These are phyloP conservation scores for Poecilia gillii DNA, from an alignment of 2,797 vertebrate genomes.

Conservation along the genomic window DNA sequence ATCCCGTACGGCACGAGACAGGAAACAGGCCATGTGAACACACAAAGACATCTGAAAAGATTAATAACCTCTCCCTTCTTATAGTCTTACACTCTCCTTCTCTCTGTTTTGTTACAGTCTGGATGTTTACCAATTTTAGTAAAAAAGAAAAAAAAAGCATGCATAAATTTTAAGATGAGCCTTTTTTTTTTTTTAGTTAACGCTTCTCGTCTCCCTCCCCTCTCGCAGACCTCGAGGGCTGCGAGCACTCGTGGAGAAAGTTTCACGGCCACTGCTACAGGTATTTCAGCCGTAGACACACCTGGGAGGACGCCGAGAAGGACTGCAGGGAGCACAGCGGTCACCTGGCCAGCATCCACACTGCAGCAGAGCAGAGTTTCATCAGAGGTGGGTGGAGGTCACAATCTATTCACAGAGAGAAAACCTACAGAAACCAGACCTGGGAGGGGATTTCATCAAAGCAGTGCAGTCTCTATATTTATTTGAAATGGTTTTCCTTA, in stretches of 20 bases:
- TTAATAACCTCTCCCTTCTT: constrained; percentile 9
- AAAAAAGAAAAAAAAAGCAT: neutral
- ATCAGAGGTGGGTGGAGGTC: constrained; percentile 84
- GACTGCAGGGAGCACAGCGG: constrained; percentile 92
- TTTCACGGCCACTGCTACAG: constrained; percentile 97
- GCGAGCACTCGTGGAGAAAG: constrained; percentile 95
- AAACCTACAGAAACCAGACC: neutral
- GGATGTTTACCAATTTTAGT: constrained; percentile 23
- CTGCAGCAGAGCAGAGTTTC: constrained; percentile 89
- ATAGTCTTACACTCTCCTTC: neutral
- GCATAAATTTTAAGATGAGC: constrained; percentile 29
- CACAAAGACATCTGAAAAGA: constrained; percentile 17
- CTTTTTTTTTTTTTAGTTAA: constrained; percentile 16
- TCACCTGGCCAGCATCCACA: constrained; percentile 94
- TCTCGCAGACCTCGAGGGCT: constrained; percentile 89
- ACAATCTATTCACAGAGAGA: neutral
- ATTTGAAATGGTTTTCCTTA: neutral
- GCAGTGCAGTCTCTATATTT: neutral
- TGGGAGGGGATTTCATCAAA: neutral
- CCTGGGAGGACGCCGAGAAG: constrained; percentile 94
- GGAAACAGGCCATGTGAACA: constrained; percentile 12
- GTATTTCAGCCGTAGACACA: constrained; percentile 90
- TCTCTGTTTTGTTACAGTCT: neutral
- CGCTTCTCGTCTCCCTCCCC: constrained; percentile 5
- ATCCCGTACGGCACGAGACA: constrained; percentile 16